Base-by-base conservation (phyloP, 2,888 invertebrate species). In the Dolomedes plantarius region DNA sequence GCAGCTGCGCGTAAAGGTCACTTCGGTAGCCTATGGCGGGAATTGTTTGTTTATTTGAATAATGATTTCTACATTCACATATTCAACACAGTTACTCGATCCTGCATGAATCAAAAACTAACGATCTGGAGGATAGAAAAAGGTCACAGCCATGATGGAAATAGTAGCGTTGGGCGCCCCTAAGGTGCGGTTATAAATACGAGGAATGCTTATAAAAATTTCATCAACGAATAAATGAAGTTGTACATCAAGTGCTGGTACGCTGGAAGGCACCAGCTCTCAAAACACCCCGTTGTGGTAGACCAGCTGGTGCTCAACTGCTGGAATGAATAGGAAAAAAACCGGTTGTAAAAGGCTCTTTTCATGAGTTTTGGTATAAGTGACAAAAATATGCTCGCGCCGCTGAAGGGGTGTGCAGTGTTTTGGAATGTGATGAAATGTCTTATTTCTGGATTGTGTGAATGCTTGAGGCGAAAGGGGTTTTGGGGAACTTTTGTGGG, bases 401-500 rank as follows among this genome's bases (percentile, higher is more conserved):
- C 23, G 7, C 23, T 23, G 19, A 23, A 56, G 11, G 23, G 56
- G 56, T 56, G 3, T 23, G 56, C 56, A 56, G 56, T 23, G 23
- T 56, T 56, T 56, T 56, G 5, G 56, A 56, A 56, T 56, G 56
- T 56, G 56, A 56, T 56, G 23, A 56, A 56, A 56, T 23, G 56
- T 23, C 56, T 56, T 56, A 56, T 56, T 56, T 56, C 23, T 1
- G 56, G 56, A 23, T 56, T 1, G 2, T 56, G 23, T 23, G 56
- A 3, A 23, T 5, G 56, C n/a, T n/a, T n/a, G 11, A 23, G 56
- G 36, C 6, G 36, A 36, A 36, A 36, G 36, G n/a, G 36, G 36
- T 36, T 9, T n/a, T n/a, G n/a, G n/a, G n/a, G n/a, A n/a, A n/a
- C n/a, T n/a, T n/a, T n/a, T n/a, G n/a, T n/a, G n/a, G n/a, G n/a